Evolutionary conservation across 53 echinoderm and acorn worm genomes (phyloP).

Genomic region (Arbacia lixula): DNA sequence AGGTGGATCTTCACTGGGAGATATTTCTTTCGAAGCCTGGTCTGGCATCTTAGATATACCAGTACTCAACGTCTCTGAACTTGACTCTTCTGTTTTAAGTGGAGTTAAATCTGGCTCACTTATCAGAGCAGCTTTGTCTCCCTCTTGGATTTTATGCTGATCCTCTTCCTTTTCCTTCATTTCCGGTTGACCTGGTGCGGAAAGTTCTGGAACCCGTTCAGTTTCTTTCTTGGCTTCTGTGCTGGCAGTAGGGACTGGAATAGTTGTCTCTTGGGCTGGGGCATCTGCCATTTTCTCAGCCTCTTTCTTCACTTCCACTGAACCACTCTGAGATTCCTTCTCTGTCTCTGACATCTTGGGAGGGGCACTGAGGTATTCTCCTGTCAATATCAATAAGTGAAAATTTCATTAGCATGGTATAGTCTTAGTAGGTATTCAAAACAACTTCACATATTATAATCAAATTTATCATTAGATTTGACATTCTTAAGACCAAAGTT

Average conservation of each 20-base stretch:
- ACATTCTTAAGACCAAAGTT: too few relatives aligned
- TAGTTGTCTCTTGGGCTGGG: neutral
- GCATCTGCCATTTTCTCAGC: neutral
- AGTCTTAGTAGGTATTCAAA: too few relatives aligned
- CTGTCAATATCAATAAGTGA: too few relatives aligned
- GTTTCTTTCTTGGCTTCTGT: neutral
- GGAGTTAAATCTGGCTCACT: neutral
- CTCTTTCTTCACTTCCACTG: neutral
- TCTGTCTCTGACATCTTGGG: conserved; percentile 21
- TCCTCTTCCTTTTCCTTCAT: neutral
- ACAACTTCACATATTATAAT: too few relatives aligned
- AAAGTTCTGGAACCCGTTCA: neutral
- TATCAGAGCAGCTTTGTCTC: neutral
- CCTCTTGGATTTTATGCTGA: neutral
- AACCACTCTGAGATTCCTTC: neutral
- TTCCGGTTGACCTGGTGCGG: neutral
- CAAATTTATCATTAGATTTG: too few relatives aligned
- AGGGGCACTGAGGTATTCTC: neutral
- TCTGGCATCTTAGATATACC: too few relatives aligned
- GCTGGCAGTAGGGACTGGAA: neutral
- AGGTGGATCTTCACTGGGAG: neutral
- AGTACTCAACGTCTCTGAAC: too few relatives aligned
- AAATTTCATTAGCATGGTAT: too few relatives aligned
- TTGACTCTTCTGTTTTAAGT: too few relatives aligned
- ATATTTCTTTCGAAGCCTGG: too few relatives aligned